Evolutionary conservation across 2,888 invertebrate genomes (phyloP).

Genomic region (Tromatobia lineatoria): DNA sequence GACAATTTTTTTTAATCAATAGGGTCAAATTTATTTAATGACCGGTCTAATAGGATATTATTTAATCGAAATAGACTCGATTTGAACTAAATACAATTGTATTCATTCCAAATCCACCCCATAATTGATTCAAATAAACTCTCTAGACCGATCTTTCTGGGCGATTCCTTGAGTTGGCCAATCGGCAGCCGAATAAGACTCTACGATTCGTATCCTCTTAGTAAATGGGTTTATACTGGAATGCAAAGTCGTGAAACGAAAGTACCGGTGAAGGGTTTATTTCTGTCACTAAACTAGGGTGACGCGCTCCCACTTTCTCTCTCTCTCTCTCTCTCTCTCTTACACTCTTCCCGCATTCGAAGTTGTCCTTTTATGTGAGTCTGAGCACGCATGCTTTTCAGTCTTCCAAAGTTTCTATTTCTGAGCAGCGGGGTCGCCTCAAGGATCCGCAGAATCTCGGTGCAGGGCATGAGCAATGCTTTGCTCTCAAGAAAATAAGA

Average conservation of each 20-base stretch:
- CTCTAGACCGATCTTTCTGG: too few relatives aligned
- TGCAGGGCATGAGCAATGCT: constrained; percentile 5
- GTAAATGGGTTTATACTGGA: background rate
- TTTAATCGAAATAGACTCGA: too few relatives aligned
- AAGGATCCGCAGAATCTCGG: constrained; percentile 52
- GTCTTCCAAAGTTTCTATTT: constrained; percentile 71
- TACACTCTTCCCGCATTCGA: constrained; percentile 49
- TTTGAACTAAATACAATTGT: too few relatives aligned
- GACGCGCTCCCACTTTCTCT: constrained; percentile 20
- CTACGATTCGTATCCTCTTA: background rate
- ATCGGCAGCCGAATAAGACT: too few relatives aligned
- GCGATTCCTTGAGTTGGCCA: too few relatives aligned
- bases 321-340: constrained; percentile 19
- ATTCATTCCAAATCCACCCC: too few relatives aligned
- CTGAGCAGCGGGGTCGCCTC: constrained; percentile 54
- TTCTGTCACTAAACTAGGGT: constrained; percentile 69
- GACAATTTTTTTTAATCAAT: too few relatives aligned
- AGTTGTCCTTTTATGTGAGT: constrained; percentile 60
- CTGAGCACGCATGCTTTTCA: constrained; percentile 58
- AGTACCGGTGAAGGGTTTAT: constrained; percentile 72
- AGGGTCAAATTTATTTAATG: too few relatives aligned
- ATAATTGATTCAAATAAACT: too few relatives aligned
- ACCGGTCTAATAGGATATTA: too few relatives aligned
- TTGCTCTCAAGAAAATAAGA: background rate
- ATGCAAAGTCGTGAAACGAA: constrained; percentile 44